A percentile compares a stretch with the other conserved stretches of the same genome.
Conservation (phyloP, 2,888 invertebrate genomes). For the Caenorhabditis sp. region DNA sequence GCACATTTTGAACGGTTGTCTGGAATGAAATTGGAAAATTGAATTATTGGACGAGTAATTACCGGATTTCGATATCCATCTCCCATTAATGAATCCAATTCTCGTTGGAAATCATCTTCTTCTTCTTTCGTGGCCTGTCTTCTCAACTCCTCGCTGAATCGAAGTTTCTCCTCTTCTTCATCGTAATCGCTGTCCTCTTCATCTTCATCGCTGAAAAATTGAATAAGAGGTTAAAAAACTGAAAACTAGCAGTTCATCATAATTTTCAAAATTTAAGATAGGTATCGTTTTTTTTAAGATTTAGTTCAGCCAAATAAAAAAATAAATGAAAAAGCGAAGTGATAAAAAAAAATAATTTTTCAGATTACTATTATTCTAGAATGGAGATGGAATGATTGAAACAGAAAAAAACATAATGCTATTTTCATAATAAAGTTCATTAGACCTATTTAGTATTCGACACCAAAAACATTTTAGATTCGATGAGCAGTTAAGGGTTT, state of each 20-base stretch:
- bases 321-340: not conserved
- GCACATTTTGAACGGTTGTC: slow-evolving; percentile 11
- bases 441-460: too few relatives aligned
- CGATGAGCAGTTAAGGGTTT: too few relatives aligned
- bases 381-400: too few relatives aligned
- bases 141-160: not conserved
- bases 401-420: too few relatives aligned
- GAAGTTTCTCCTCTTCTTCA: slow-evolving; percentile 2
- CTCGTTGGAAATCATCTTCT: slow-evolving; percentile 65
- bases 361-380: too few relatives aligned
- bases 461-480: too few relatives aligned
- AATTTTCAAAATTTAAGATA: not conserved
- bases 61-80: slow-evolving; percentile 47
- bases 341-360: too few relatives aligned
- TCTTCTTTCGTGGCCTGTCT: slow-evolving; percentile 40
- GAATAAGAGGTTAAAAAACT: not conserved
- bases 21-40: not conserved
- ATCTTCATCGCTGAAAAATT: not conserved
- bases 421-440: too few relatives aligned
- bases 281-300: not conserved
- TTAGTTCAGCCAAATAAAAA: too few relatives aligned
- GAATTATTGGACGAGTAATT: too few relatives aligned
- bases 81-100: slow-evolving; percentile 60
- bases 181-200: slow-evolving; percentile 8
- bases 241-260: not conserved